Conservation (phyloP, 1,140 invertebrate genomes). For the Bacillus rossius region DNA sequence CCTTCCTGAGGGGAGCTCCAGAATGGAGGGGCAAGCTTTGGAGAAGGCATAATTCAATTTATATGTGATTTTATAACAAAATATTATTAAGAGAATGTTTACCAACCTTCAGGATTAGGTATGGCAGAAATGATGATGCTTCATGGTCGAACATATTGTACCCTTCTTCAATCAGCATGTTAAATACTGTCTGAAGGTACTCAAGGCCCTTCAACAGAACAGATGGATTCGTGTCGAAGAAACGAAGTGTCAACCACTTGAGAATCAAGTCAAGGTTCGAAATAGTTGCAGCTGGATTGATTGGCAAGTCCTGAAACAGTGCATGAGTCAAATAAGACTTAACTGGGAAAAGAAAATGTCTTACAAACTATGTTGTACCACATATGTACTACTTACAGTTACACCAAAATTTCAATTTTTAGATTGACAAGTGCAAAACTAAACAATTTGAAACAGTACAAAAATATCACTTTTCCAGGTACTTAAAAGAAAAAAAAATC, state of each 20-base stretch:
- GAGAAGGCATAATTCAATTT: too few species aligned
- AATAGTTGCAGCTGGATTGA: conserved; percentile 70
- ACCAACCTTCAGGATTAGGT: conserved; percentile 79
- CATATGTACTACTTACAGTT: not conserved
- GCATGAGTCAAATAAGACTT: too few species aligned
- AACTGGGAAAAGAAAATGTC: not conserved
- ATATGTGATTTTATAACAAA: too few species aligned
- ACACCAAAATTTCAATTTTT: not conserved
- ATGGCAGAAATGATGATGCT: conserved; percentile 91
- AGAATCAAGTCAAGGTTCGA: conserved; percentile 92
- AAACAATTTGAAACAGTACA: too few species aligned
- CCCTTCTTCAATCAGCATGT: conserved; percentile 66
- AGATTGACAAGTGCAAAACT: not conserved
- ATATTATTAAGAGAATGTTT: too few species aligned
- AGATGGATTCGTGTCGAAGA: conserved; percentile 98
- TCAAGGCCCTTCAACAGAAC: conserved; percentile 93
- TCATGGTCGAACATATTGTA: conserved; percentile 89
- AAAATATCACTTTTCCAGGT: too few species aligned
- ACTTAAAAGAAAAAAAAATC: too few species aligned
- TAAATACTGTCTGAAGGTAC: conserved; percentile 81
- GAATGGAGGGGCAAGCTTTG: too few species aligned
- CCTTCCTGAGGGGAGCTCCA: too few species aligned
- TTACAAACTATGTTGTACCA: not conserved
- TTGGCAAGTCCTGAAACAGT: conserved; percentile 57
- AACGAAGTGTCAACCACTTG: conserved; percentile 93